A percentile compares a stretch with the other conserved stretches of the same genome.
These are phyloP conservation scores for Latrodectus geometricus DNA, from an alignment of 1,140 invertebrate species.

Conservation along the genomic window DNA sequence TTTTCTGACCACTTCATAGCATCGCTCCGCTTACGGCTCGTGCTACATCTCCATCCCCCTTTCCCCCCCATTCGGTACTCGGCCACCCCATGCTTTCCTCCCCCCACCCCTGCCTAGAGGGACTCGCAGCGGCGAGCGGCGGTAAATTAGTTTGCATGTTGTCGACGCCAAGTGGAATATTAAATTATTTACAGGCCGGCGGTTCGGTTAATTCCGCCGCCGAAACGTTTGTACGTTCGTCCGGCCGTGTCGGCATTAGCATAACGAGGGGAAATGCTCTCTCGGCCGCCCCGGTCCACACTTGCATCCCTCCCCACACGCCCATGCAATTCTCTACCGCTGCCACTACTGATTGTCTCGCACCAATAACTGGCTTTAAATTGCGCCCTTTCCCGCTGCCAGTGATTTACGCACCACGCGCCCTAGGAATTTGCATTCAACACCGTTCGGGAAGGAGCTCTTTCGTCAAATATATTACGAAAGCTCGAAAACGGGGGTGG, in stretches of 20 bases:
- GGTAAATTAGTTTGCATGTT: slow-evolving; percentile 62
- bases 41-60: background rate
- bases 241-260: slow-evolving; percentile 58
- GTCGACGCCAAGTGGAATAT: slow-evolving; percentile 59
- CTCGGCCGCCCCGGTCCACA: background rate
- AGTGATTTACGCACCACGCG: slow-evolving; percentile 51
- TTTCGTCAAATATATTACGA: slow-evolving; percentile 40
- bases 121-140: slow-evolving; percentile 40
- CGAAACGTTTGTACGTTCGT: slow-evolving; percentile 59
- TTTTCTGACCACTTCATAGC: slow-evolving; percentile 60
- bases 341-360: slow-evolving; percentile 48
- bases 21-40: slow-evolving; percentile 12
- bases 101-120: slow-evolving; percentile 29
- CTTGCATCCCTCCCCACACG: slow-evolving; percentile 2
- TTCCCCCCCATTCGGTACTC: background rate
- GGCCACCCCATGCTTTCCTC: background rate
- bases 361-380: slow-evolving; percentile 61
- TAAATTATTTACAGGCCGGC: slow-evolving; percentile 61
- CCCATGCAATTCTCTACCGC: background rate
- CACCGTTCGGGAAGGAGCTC: slow-evolving; percentile 39
- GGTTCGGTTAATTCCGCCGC: slow-evolving; percentile 61
- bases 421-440: slow-evolving; percentile 59
- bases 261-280: slow-evolving; percentile 52
- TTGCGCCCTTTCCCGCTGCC: slow-evolving; percentile 23
- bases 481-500: background rate